Percentiles rank a stretch among this genome's conserved stretches.
phyloP scores from a whole-genome alignment of 2,888 invertebrate species.

The Metallyticus violacea region DNA sequence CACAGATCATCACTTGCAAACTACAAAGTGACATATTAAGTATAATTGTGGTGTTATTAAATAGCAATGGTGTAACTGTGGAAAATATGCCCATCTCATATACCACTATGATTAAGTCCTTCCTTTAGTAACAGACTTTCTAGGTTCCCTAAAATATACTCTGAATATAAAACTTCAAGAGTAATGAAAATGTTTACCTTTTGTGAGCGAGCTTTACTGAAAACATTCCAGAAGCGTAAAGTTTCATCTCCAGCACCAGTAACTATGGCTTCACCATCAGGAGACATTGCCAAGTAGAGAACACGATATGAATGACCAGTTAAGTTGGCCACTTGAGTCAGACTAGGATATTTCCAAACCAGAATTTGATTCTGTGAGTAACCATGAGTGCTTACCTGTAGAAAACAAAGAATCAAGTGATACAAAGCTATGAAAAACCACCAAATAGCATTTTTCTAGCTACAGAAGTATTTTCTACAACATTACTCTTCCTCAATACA shows the following conservation, averaged over 20 bases:
- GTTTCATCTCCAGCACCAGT: constrained; percentile 99
- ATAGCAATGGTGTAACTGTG: no score
- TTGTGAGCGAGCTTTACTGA: constrained; percentile 93
- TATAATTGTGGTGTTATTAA: no score
- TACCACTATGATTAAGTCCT: no score
- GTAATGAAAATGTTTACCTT: constrained; percentile 48
- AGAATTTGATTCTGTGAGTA: constrained; percentile 98
- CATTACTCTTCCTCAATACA: not conserved
- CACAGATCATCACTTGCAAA: no score
- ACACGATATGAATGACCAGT: constrained; percentile 97
- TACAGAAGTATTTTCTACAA: not conserved
- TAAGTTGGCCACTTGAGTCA: constrained; percentile 94
- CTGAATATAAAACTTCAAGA: no score
- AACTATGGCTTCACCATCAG: constrained; percentile 97
- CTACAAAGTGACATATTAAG: no score
- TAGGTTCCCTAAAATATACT: no score
- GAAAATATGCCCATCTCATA: no score
- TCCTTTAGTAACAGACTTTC: no score
- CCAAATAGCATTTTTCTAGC: not conserved
- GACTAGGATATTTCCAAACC: constrained; percentile 97
- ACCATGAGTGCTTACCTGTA: constrained; percentile 83
- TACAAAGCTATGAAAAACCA: no score
- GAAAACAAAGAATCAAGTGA: constrained; percentile 20
- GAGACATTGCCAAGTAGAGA: constrained; percentile 92
- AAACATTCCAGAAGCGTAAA: constrained; percentile 97